These are phyloP conservation scores for Acromyrmex charruanus DNA, from an alignment of 1,140 invertebrate species.

Conservation along the genomic window DNA sequence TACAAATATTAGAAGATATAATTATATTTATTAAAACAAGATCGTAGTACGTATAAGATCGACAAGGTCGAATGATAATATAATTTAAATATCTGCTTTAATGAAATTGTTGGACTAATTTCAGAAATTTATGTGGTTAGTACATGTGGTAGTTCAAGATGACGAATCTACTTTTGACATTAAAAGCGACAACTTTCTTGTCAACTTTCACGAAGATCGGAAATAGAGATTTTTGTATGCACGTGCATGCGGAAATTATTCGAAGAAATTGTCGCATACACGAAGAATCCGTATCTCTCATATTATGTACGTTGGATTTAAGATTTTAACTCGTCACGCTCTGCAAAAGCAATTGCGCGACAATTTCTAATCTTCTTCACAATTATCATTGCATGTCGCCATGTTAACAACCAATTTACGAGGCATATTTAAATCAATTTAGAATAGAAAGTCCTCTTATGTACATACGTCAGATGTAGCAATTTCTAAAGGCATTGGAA, in stretches of 20 bases:
- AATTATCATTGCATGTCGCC: slow-evolving; percentile 22
- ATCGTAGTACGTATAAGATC: not conserved
- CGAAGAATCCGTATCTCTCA: not conserved
- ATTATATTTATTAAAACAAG: not conserved
- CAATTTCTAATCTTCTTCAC: slow-evolving; percentile 27
- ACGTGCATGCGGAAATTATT: not conserved
- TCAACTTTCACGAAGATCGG: slow-evolving; percentile 59
- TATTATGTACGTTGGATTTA: not conserved
- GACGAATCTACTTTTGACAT: slow-evolving; percentile 28
- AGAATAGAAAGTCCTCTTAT: slow-evolving; percentile 41
- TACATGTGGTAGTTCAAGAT: not conserved
- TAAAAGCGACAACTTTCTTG: slow-evolving; percentile 63
- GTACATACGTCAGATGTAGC: not conserved
- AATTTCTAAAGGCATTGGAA: slow-evolving; percentile 8
- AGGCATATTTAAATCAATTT: slow-evolving; percentile 25
- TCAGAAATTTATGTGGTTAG: not conserved
- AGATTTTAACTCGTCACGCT: slow-evolving; percentile 52
- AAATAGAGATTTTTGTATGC: slow-evolving; percentile 57
- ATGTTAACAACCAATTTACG: slow-evolving; percentile 24
- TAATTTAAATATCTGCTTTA: not conserved
- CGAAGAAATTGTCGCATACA: slow-evolving; percentile 68
- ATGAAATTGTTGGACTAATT: not conserved
- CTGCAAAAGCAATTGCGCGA: slow-evolving; percentile 44
- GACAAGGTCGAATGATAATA: not conserved
- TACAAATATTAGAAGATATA: not conserved